These are phyloP conservation scores for Unio pictorum DNA, from an alignment of 2,888 invertebrate species.

Conservation along the genomic window DNA sequence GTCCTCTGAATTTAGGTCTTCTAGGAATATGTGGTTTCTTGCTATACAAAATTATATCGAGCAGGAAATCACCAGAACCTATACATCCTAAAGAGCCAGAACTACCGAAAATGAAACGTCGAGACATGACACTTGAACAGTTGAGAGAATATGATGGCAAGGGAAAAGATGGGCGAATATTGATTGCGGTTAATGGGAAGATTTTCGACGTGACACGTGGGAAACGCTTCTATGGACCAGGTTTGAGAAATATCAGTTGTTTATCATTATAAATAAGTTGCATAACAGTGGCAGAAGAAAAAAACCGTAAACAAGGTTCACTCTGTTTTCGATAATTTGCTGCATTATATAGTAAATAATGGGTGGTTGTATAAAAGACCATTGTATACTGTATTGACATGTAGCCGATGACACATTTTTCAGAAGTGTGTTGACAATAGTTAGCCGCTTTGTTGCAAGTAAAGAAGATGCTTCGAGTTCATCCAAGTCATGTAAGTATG, in stretches of 20 bases:
- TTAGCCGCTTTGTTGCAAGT: too few species aligned
- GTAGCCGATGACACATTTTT: too few species aligned
- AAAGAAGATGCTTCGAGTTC: too few species aligned
- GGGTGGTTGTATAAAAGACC: too few species aligned
- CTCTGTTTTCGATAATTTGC: too few species aligned
- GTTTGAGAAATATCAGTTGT: conserved; percentile 73
- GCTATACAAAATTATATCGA: conserved; percentile 81
- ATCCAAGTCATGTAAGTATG: too few species aligned
- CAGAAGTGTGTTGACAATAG: too few species aligned
- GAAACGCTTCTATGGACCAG: conserved; percentile 93
- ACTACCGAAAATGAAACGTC: conserved; percentile 85
- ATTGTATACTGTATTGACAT: too few species aligned
- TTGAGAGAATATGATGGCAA: conserved; percentile 89
- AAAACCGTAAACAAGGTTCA: too few species aligned
- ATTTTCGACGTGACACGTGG: conserved; percentile 94
- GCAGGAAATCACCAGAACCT: conserved; percentile 48
- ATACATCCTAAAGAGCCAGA: conserved; percentile 74
- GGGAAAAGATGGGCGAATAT: conserved; percentile 84
- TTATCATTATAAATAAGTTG: too few species aligned
- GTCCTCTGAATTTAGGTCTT: conserved; percentile 81
- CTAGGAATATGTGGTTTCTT: conserved; percentile 81
- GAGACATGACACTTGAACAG: conserved; percentile 92
- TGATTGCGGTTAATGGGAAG: conserved; percentile 94
- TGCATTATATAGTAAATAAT: too few species aligned
- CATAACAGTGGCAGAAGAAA: too few species aligned